These are phyloP conservation scores for Gallinago media DNA, from an alignment of 2,113 vertebrate genomes.

Conservation along the genomic window DNA sequence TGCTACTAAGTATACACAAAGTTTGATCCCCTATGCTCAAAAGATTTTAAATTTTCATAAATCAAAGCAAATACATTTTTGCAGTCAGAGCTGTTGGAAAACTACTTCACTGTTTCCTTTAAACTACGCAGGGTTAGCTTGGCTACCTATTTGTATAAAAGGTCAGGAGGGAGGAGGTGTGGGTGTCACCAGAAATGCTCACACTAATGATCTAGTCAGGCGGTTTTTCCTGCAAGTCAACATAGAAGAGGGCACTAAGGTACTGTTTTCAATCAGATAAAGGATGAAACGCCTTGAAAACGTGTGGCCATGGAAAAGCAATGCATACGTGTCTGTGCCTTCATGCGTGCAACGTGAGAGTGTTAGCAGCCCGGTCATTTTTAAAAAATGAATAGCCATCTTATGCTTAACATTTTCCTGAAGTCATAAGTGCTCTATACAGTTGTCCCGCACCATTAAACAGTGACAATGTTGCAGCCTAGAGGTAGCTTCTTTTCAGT, in stretches of 20 bases:
- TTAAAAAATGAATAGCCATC: not conserved
- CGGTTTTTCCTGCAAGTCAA: not conserved
- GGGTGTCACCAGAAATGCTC: not conserved
- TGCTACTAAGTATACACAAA: conserved; percentile 4
- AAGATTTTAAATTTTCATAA: conserved; percentile 65
- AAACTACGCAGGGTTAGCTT: not conserved
- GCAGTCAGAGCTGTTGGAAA: not conserved
- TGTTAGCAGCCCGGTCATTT: not conserved
- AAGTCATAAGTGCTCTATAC: not conserved
- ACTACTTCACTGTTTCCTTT: not conserved
- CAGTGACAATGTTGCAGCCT: conserved; percentile 20
- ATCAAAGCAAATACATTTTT: conserved; percentile 49
- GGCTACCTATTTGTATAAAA: not conserved
- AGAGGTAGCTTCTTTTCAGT: conserved; percentile 49
- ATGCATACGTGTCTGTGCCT: not conserved
- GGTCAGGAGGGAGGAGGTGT: not conserved
- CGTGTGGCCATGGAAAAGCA: not conserved
- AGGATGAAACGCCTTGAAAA: not conserved
- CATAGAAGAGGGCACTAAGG: not conserved
- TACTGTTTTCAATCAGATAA: not conserved
- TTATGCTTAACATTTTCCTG: not conserved
- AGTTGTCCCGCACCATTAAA: not conserved
- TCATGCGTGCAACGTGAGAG: not conserved
- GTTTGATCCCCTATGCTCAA: conserved; percentile 40
- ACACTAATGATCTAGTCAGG: not conserved